Evolutionary conservation across 2,888 invertebrate genomes (phyloP).

Genomic region (Protodeltote pygarga): DNA sequence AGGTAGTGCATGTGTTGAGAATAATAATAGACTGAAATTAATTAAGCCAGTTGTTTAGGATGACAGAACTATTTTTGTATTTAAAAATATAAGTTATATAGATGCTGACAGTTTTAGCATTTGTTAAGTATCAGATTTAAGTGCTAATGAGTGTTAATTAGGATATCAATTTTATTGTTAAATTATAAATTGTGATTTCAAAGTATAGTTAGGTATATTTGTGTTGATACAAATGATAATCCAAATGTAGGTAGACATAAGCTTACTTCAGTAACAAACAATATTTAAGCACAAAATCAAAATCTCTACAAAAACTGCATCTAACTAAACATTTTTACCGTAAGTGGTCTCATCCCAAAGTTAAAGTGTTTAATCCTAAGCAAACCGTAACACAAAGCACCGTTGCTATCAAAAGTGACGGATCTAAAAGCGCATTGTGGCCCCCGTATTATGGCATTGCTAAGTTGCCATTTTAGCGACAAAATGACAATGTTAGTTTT

Average conservation of each 20-base stretch:
- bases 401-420: slow-evolving; percentile 77
- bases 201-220: too few species aligned
- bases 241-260: too few species aligned
- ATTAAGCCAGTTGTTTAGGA: slow-evolving; percentile 15
- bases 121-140: too few species aligned
- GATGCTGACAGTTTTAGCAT: too few species aligned
- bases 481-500: slow-evolving; percentile 49
- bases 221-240: too few species aligned
- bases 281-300: slow-evolving; percentile 13
- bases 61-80: slow-evolving; percentile 29
- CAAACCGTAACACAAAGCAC: slow-evolving; percentile 70
- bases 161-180: too few species aligned
- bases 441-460: slow-evolving; percentile 57
- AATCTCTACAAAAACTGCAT: slow-evolving; percentile 30
- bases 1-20: slow-evolving; percentile 37
- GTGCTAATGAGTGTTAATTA: too few species aligned
- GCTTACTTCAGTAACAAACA: slow-evolving; percentile 9
- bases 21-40: slow-evolving; percentile 19
- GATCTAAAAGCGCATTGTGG: slow-evolving; percentile 75
- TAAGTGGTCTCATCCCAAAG: slow-evolving; percentile 64
- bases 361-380: slow-evolving; percentile 74
- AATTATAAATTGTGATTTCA: too few species aligned
- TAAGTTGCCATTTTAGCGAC: slow-evolving; percentile 56
- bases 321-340: slow-evolving; percentile 53
- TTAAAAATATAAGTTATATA: too few species aligned